A percentile compares a stretch with the other conserved stretches of the same genome.
These are phyloP conservation scores for Lasioglossum lativentre DNA, from an alignment of 2,888 invertebrate genomes.

Conservation along the genomic window DNA sequence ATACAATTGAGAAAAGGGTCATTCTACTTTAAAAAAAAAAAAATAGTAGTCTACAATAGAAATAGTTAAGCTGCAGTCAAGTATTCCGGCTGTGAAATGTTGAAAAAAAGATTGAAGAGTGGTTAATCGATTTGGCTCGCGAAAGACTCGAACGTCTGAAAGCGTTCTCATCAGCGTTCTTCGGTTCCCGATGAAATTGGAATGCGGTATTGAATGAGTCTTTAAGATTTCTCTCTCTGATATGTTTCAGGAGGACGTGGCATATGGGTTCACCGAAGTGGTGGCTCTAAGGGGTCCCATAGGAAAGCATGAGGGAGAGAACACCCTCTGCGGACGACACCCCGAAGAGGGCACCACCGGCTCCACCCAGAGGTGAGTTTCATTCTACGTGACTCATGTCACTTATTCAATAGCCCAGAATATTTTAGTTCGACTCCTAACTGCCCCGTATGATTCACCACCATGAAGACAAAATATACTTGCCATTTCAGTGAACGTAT, in stretches of 20 bases:
- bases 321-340: constrained; percentile 84
- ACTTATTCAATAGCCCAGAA: background rate
- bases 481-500: background rate
- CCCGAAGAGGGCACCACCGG: constrained; percentile 83
- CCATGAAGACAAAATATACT: background rate
- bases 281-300: constrained; percentile 78
- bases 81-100: background rate
- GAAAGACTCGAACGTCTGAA: background rate
- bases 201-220: background rate
- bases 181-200: background rate
- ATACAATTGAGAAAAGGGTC: too few relatives aligned
- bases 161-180: background rate
- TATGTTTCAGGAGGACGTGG: constrained; percentile 60
- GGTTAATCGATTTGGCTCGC: background rate
- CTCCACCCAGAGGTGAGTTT: constrained; percentile 81
- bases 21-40: too few relatives aligned
- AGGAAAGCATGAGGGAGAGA: constrained; percentile 83
- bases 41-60: too few relatives aligned
- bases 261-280: constrained; percentile 74
- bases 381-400: constrained; percentile 1
- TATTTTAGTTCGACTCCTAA: background rate
- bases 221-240: background rate
- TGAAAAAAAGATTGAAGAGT: too few relatives aligned
- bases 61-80: background rate
- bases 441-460: background rate